A percentile compares a stretch with the other conserved stretches of the same genome.
phyloP scores from a whole-genome alignment of 2,888 invertebrate genomes.

The Cosmia trapezina region DNA sequence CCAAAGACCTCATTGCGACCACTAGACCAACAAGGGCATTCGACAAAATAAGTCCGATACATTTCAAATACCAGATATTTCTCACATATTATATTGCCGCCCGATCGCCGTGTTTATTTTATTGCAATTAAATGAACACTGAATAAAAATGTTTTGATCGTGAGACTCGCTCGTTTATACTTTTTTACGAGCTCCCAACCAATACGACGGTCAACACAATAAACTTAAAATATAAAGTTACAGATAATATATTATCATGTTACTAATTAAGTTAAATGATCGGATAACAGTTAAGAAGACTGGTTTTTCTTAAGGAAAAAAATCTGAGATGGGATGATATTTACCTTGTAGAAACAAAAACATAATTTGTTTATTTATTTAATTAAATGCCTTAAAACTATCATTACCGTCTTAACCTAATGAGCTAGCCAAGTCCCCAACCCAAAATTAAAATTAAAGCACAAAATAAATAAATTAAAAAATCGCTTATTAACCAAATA shows the following conservation, averaged over 20 bases:
- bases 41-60: neutral
- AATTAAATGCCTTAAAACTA: no score
- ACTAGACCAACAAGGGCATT: neutral
- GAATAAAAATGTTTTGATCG: slow-evolving; percentile 52
- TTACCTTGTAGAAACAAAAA: neutral
- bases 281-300: slow-evolving; percentile 6
- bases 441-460: no score
- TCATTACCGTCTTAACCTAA: no score
- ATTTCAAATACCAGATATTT: slow-evolving; percentile 15
- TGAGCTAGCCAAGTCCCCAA: no score
- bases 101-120: slow-evolving; percentile 23
- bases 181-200: slow-evolving; percentile 49
- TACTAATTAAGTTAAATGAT: slow-evolving; percentile 44
- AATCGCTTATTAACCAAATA: no score
- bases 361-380: no score
- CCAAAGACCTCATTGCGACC: no score
- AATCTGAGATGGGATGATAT: neutral
- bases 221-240: slow-evolving; percentile 25
- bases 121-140: slow-evolving; percentile 51
- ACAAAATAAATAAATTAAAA: no score
- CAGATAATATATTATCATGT: slow-evolving; percentile 35
- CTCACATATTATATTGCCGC: neutral
- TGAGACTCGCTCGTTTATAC: slow-evolving; percentile 38
- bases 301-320: neutral
- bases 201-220: slow-evolving; percentile 18